phyloP scores from a whole-genome alignment of 1,140 invertebrate species.

The Pseudachorutes palmiensis region DNA sequence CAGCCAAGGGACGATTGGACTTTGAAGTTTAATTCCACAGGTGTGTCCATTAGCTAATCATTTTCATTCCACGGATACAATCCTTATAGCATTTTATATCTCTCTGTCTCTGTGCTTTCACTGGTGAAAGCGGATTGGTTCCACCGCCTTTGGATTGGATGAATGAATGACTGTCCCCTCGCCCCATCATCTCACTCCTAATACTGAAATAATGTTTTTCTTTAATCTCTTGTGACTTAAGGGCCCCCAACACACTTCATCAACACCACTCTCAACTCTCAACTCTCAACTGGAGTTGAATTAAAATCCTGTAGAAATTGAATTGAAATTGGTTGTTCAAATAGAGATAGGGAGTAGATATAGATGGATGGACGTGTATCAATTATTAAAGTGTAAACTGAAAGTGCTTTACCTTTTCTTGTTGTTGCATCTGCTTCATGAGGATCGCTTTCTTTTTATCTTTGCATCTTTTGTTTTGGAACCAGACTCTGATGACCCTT shows the following conservation, averaged over 20 bases:
- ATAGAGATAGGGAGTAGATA: too few relatives aligned
- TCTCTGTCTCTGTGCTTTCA: not conserved
- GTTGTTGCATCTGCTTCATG: slow-evolving; percentile 92
- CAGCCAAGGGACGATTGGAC: too few relatives aligned
- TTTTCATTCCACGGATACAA: too few relatives aligned
- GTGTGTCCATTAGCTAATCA: slow-evolving; percentile 12
- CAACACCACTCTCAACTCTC: not conserved
- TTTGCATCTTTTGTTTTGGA: slow-evolving; percentile 98
- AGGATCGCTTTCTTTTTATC: slow-evolving; percentile 97
- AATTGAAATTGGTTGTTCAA: too few relatives aligned
- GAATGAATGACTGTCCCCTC: too few relatives aligned
- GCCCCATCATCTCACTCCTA: too few relatives aligned
- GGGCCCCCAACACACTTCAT: not conserved
- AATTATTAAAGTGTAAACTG: not conserved
- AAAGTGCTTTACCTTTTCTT: slow-evolving; percentile 72
- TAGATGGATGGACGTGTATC: too few relatives aligned
- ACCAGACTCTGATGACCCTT: slow-evolving; percentile 94
- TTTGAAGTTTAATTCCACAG: too few relatives aligned
- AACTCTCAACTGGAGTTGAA: too few relatives aligned
- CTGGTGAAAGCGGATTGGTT: slow-evolving; percentile 5
- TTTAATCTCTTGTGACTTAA: not conserved
- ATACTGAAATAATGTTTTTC: not conserved
- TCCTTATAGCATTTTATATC: too few relatives aligned
- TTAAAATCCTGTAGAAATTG: not conserved
- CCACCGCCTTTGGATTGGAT: not conserved